phyloP scores from a whole-genome alignment of 2,888 invertebrate species.

The Lochmaea crataegi region DNA sequence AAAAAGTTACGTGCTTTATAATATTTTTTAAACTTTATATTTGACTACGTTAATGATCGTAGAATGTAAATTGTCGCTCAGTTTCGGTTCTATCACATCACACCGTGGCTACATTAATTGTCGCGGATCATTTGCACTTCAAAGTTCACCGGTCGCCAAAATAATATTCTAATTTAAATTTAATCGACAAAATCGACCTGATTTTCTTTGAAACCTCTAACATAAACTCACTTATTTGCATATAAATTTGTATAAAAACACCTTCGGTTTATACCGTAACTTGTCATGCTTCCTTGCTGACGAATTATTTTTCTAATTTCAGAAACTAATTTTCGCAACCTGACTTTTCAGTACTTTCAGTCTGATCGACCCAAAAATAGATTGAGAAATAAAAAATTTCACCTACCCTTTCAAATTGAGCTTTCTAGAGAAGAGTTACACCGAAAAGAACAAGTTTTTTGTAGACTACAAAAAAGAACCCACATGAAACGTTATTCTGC shows the following conservation, averaged over 20 bases:
- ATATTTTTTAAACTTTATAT: neutral
- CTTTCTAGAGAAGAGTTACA: no score
- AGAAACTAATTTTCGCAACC: neutral
- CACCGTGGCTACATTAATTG: neutral
- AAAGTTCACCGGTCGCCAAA: constrained; percentile 9
- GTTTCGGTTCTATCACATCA: neutral
- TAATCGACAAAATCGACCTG: constrained; percentile 3
- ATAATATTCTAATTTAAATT: constrained; percentile 11
- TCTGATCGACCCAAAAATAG: no score
- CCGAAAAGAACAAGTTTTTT: no score
- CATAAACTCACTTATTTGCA: constrained; percentile 5
- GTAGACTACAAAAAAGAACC: no score
- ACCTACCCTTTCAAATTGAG: no score
- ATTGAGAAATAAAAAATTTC: no score
- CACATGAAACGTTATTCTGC: no score
- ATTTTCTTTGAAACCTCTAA: neutral
- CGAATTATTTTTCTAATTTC: neutral
- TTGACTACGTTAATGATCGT: neutral
- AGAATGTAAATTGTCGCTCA: neutral
- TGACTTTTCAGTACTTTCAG: neutral
- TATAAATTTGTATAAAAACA: neutral
- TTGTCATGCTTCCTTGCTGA: neutral
- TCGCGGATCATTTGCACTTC: constrained; percentile 19
- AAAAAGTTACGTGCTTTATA: no score
- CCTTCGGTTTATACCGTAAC: neutral